Conservation (phyloP, 1,140 invertebrate genomes). For the Bombus sylvicola region DNA sequence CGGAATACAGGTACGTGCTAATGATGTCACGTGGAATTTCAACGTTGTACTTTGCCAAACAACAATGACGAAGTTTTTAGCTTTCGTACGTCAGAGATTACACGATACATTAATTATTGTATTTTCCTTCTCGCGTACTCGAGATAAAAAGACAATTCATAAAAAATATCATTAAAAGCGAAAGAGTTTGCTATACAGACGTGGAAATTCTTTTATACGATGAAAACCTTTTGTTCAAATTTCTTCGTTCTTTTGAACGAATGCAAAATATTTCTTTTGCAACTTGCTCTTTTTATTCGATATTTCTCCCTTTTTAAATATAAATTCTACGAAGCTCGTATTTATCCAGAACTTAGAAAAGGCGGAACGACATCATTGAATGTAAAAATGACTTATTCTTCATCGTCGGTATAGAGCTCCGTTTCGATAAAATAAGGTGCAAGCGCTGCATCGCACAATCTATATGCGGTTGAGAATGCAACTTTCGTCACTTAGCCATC, state of each 20-base stretch:
- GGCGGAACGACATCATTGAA: background rate
- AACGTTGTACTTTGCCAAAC: background rate
- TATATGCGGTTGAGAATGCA: background rate
- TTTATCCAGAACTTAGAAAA: background rate
- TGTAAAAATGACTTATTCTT: background rate
- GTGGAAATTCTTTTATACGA: background rate
- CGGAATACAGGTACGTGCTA: conserved; percentile 84
- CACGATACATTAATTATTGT: background rate
- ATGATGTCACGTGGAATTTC: conserved; percentile 3
- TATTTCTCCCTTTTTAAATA: background rate
- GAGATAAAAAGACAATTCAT: too few species aligned
- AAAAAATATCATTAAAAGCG: background rate
- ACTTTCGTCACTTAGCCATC: conserved; percentile 24
- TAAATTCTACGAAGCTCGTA: background rate
- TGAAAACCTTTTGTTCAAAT: background rate
- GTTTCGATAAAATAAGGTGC: background rate
- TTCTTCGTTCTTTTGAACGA: background rate
- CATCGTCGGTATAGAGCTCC: background rate
- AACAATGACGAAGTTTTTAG: background rate
- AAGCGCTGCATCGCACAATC: background rate
- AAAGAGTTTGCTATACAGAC: background rate
- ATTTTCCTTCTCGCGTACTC: background rate
- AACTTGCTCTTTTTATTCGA: background rate
- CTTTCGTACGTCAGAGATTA: background rate
- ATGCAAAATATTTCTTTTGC: background rate